These are phyloP conservation scores for Muraenolepis orangiensis DNA, from an alignment of 2,797 vertebrate species.

Conservation along the genomic window DNA sequence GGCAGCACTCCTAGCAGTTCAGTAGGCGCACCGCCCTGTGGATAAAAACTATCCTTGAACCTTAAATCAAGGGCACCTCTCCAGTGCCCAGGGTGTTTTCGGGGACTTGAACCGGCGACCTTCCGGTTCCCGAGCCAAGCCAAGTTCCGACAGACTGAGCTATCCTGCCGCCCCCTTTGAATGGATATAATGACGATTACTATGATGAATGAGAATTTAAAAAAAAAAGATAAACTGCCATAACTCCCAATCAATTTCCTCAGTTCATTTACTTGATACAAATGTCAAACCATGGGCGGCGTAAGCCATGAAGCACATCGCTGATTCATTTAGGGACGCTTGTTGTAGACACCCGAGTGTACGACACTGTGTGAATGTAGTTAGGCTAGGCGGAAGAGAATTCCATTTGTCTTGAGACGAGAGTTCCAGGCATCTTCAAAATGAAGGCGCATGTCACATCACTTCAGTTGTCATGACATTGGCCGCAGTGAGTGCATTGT, in stretches of 20 bases:
- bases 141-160: no score
- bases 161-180: no score
- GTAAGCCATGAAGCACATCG: conserved; percentile 22
- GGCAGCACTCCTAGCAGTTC: no score
- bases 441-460: conserved; percentile 50
- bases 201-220: neutral
- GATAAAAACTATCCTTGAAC: no score
- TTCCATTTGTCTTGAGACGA: no score
- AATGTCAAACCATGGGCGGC: conserved; percentile 3
- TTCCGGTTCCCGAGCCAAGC: no score
- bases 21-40: no score
- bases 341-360: neutral
- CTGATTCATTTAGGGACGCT: neutral
- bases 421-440: conserved; percentile 43
- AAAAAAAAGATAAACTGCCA: neutral
- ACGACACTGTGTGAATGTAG: neutral
- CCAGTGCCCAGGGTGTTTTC: no score
- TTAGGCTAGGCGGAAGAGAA: no score
- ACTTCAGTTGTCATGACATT: no score
- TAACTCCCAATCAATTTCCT: neutral
- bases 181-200: neutral
- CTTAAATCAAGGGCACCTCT: no score
- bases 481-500: conserved; percentile 9
- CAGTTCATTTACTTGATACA: neutral
- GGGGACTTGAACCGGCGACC: no score